Evolutionary conservation across 2,113 vertebrate species (phyloP), one percentile per base, ranked within the genome.

Genomic region (Colius striatus): DNA sequence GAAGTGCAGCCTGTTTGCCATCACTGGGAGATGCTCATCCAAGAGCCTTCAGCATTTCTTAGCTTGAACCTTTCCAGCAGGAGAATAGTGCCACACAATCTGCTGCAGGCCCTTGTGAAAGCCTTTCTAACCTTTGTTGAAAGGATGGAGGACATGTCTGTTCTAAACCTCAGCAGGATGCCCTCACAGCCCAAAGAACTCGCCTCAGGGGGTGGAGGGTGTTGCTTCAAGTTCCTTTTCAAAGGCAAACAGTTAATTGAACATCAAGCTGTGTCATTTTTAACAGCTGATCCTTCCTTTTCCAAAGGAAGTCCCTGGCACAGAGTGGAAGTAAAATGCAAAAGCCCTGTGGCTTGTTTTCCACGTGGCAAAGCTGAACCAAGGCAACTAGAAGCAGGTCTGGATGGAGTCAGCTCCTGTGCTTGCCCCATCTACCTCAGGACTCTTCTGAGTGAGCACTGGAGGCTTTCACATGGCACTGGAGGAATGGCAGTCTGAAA

Each of bases 331-430:
- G 51, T 62, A 67, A 67, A 58, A 71, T 36, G n/a, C 15, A 30
- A n/a, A 84, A 50, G 5, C 34, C 45, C 25, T 2, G 1, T 22
- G 38, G 5, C 22, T 70, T 61, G 18, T 30, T 84, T 51, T 45
- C 73, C 50, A 43, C 7, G 0, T 11, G 58, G 21, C 38, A 38
- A 54, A 62, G 17, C 13, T 12, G 50, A 89, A 47, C 29, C 20
- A 22, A 5, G 4, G 67, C 17, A 47, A 36, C 25, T 7, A 43
- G 25, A 41, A 29, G 36, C 38, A 53, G 29, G 20, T n/a, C 8
- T 2, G 25, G 5, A 13, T 0, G n/a, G 51, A 51, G 25, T n/a
- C 5, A 0, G 10, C 58, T 84, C 29, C 47, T 19, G 34, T 41
- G n/a, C n/a, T n/a, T n/a, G n/a, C n/a, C n/a, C n/a, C n/a, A n/a